Conservation (phyloP, 2,888 invertebrate genomes). For the Microctonus brassicae region DNA sequence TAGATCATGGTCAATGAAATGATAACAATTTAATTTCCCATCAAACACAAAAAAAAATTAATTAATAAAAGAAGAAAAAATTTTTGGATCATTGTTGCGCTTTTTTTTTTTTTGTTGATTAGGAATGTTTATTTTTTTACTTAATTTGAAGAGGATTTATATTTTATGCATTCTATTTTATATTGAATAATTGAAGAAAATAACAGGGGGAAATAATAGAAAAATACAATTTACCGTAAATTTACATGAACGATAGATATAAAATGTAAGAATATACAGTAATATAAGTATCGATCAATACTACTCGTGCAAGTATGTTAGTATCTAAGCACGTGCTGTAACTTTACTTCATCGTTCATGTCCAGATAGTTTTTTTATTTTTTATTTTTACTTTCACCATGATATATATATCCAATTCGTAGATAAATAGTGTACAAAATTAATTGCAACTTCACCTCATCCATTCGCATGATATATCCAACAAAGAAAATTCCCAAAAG, state of each 20-base stretch:
- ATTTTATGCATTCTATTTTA: too few relatives aligned
- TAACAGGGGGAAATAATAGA: background rate
- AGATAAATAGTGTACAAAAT: too few relatives aligned
- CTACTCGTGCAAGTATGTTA: background rate
- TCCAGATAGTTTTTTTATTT: background rate
- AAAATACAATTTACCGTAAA: background rate
- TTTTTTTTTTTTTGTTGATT: background rate
- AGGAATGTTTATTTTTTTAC: background rate
- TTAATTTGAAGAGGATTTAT: background rate
- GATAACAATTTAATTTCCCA: background rate
- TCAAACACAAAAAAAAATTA: background rate
- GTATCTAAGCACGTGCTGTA: conserved; percentile 15
- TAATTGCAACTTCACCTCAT: too few relatives aligned
- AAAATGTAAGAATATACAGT: background rate
- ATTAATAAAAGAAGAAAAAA: background rate
- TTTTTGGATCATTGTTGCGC: background rate
- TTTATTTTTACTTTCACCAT: background rate
- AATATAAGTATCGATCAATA: conserved; percentile 19
- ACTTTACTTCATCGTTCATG: background rate
- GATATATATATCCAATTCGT: too few relatives aligned
- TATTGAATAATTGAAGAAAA: background rate
- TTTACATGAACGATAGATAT: background rate
- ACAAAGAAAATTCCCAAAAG: too few relatives aligned
- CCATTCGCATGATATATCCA: too few relatives aligned
- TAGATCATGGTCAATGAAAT: conserved; percentile 20